Conservation (phyloP, 2,113 vertebrate genomes). For the Vombatus ursinus region DNA sequence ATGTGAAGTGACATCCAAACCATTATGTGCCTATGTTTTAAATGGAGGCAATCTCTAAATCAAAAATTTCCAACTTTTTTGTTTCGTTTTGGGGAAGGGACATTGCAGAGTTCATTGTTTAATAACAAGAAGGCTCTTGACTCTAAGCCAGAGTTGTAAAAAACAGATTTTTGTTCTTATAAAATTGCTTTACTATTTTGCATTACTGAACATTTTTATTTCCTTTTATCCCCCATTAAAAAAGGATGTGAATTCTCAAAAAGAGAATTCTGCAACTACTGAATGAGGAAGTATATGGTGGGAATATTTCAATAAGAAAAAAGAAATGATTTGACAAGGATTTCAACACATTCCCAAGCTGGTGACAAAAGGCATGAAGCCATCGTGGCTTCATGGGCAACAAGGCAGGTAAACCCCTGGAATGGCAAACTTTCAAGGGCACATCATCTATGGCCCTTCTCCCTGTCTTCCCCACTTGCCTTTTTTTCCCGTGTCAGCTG, state of each 20-base stretch:
- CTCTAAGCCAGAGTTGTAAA: not conserved
- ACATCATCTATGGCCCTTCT: slow-evolving; percentile 74
- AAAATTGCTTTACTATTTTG: slow-evolving; percentile 27
- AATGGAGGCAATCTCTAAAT: not conserved
- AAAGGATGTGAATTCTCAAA: slow-evolving; percentile 25
- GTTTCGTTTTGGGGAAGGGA: not conserved
- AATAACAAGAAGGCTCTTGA: slow-evolving; percentile 59
- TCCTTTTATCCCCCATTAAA: slow-evolving; percentile 39
- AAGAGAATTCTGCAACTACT: not conserved
- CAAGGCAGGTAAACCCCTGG: slow-evolving; percentile 81
- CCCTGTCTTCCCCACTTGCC: slow-evolving; percentile 79
- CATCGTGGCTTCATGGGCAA: slow-evolving; percentile 74
- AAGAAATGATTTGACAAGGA: slow-evolving; percentile 75
- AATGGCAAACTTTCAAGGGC: slow-evolving; percentile 79
- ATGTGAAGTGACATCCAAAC: not conserved
- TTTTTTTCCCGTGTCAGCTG: slow-evolving; percentile 82
- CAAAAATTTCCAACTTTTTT: not conserved
- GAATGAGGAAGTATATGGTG: slow-evolving; percentile 63
- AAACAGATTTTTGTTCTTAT: not conserved
- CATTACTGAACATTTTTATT: not conserved
- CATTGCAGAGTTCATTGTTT: slow-evolving; percentile 23
- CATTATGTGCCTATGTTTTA: slow-evolving; percentile 19
- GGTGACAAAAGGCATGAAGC: slow-evolving; percentile 70
- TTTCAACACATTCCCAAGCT: slow-evolving; percentile 63
- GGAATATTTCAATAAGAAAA: slow-evolving; percentile 64